These are phyloP conservation scores for Stenurella melanura DNA, from an alignment of 2,888 invertebrate species.

Conservation along the genomic window DNA sequence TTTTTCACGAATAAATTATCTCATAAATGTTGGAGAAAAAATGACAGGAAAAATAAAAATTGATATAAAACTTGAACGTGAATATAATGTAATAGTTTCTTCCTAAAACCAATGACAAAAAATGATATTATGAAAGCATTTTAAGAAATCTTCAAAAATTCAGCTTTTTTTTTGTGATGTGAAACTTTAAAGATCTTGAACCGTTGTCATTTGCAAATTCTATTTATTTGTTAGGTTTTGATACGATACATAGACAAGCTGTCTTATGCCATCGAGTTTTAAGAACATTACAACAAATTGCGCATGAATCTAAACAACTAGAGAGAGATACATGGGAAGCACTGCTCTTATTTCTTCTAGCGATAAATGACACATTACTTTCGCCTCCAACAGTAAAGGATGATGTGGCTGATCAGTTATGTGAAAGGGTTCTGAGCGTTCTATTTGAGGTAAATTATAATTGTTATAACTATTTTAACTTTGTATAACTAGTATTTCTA, in stretches of 20 bases:
- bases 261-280: slow-evolving; percentile 94
- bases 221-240: slow-evolving; percentile 79
- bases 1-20: no score
- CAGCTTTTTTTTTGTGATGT: no score
- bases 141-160: no score
- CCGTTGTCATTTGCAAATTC: background rate
- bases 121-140: no score
- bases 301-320: slow-evolving; percentile 83
- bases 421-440: slow-evolving; percentile 94
- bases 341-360: slow-evolving; percentile 88
- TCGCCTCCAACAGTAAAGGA: slow-evolving; percentile 95
- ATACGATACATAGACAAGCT: slow-evolving; percentile 94
- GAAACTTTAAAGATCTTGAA: no score
- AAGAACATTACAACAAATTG: slow-evolving; percentile 87
- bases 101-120: no score
- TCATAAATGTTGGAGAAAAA: no score
- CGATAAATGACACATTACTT: slow-evolving; percentile 92
- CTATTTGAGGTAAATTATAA: slow-evolving; percentile 84
- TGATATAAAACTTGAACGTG: no score
- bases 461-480: no score
- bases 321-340: slow-evolving; percentile 94
- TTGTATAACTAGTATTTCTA: no score
- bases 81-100: no score
- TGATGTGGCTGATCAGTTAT: slow-evolving; percentile 93
- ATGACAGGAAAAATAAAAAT: no score